Evolutionary conservation across 2,113 vertebrate species (phyloP), one percentile per base, ranked within the genome.

Genomic region (Orycteropus afer): DNA sequence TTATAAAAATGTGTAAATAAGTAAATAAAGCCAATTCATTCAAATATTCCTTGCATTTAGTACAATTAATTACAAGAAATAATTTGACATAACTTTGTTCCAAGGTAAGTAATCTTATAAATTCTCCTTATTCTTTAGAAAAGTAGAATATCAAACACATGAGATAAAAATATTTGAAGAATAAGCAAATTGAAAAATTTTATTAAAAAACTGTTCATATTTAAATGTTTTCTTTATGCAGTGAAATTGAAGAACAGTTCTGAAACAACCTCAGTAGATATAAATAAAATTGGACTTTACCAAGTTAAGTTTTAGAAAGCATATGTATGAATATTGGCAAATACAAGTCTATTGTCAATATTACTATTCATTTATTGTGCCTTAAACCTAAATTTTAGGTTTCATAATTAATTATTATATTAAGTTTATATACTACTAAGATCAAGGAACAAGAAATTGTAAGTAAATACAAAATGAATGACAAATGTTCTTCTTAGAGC

Each of bases 41-140:
- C 32, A 20, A 82, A 51, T 3, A 76, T 67, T 3, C 6, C 69
- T 76, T 87, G 3, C 5, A 18, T 47, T 91, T 74, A 3, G 0
- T 18, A 76, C 53, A 79, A 74, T 67, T 65, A 22, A 14, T 59
- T 14, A 15, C 25, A 57, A 61, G 45, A 69, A 76, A 76, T 45
- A 42, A 80, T 74, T 71, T 90, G 20, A 88, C 32, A 74, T 74
- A 77, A 78, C 86, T 79, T 53, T 78, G 13, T 91, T 69, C 7
- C 57, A 9, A 49, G 7, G 15, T 69, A 86, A 90, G 79, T 78
- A 81, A 45, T 92, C 29, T 78, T 95, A 85, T 85, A n/a, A 88
- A 57, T 86, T 42, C 17, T 29, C 9, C 3, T 76, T 57, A 37
- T 53, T 87, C 12, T 79, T 73, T 55, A 79, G 29, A 74, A 5